A percentile compares a stretch with the other conserved stretches of the same genome.
These are phyloP conservation scores for Uloborus plumipes DNA, from an alignment of 2,888 invertebrate species.

Conservation along the genomic window DNA sequence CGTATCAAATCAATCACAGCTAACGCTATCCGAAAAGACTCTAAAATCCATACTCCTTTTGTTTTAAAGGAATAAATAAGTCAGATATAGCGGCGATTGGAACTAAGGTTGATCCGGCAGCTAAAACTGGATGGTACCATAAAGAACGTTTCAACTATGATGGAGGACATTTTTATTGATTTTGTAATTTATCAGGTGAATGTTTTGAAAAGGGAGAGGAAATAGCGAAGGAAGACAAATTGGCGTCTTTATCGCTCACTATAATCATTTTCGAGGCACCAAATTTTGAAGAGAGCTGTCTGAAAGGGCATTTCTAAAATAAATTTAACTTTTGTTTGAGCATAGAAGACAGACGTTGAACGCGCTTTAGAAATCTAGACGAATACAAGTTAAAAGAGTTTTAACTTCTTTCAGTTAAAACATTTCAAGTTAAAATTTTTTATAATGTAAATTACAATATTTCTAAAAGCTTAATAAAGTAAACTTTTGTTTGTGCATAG, in stretches of 20 bases:
- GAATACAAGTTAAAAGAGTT: too few species aligned
- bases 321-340: neutral
- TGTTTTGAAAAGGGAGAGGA: slow-evolving; percentile 52
- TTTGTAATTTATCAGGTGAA: slow-evolving; percentile 64
- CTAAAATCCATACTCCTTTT: slow-evolving; percentile 26
- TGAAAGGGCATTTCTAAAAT: neutral
- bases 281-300: neutral
- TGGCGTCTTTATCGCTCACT: slow-evolving; percentile 45
- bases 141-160: slow-evolving; percentile 58
- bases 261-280: too few species aligned
- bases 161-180: slow-evolving; percentile 64
- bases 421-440: too few species aligned
- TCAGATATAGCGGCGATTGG: slow-evolving; percentile 10
- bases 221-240: slow-evolving; percentile 29
- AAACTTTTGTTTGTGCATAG: too few species aligned
- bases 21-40: neutral
- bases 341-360: too few species aligned
- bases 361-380: too few species aligned
- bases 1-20: too few species aligned
- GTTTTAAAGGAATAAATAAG: slow-evolving; percentile 47
- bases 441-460: too few species aligned
- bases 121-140: slow-evolving; percentile 2
- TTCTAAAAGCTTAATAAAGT: too few species aligned
- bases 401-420: too few species aligned
- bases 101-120: neutral